phyloP scores from a whole-genome alignment of 2,888 invertebrate genomes.

The Leucophora obtusa region DNA sequence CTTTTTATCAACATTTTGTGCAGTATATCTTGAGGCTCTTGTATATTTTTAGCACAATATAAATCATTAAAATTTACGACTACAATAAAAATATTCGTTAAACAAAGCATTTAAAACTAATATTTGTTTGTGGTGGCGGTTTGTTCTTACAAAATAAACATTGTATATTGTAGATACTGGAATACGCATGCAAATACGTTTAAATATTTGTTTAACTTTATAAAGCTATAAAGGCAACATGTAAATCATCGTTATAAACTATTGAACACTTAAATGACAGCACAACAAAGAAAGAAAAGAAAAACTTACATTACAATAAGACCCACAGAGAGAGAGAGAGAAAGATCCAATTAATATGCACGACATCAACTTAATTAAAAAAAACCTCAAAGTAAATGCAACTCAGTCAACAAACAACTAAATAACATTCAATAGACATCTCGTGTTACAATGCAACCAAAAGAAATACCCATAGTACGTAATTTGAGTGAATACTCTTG shows the following conservation, averaged over 20 bases:
- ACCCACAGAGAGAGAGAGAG: background rate
- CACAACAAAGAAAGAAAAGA: background rate
- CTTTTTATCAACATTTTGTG: background rate
- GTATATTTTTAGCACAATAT: background rate
- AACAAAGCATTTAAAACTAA: constrained; percentile 16
- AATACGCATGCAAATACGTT: background rate
- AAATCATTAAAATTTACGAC: constrained; percentile 19
- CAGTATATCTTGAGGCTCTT: constrained; percentile 43
- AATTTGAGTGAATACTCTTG: no score
- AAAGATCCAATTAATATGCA: constrained; percentile 46
- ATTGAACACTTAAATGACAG: background rate
- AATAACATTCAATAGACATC: constrained; percentile 3
- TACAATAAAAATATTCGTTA: constrained; percentile 28
- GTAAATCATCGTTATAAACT: constrained; percentile 5
- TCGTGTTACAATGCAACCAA: no score
- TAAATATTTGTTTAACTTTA: background rate
- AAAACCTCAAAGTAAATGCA: constrained; percentile 17
- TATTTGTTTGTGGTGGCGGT: constrained; percentile 14
- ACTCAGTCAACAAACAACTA: constrained; percentile 14
- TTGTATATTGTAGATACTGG: no score
- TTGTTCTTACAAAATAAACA: constrained; percentile 2
- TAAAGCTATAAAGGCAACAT: constrained; percentile 1
- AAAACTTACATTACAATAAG: background rate
- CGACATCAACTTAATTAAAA: constrained; percentile 51
- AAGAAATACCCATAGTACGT: no score